A percentile compares a stretch with the other conserved stretches of the same genome.
Evolutionary conservation across 2,797 vertebrate genomes (phyloP).

Genomic region (Prionace glauca): DNA sequence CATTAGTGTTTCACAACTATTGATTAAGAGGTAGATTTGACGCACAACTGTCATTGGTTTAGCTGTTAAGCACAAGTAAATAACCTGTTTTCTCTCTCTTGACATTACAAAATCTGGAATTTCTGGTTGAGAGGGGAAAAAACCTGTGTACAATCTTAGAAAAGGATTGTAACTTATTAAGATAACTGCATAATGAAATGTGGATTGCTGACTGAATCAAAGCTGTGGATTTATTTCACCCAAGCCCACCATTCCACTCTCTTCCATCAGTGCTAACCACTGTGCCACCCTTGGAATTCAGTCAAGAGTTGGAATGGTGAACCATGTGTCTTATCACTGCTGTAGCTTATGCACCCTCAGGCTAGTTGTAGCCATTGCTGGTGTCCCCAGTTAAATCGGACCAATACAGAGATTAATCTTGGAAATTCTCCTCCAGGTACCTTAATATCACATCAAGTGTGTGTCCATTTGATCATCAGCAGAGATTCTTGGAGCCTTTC

Average conservation of each 20-base stretch:
- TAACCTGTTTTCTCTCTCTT: not conserved
- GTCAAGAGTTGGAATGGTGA: not conserved
- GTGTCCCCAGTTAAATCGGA: not conserved
- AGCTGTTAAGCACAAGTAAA: not conserved
- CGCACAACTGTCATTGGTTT: not conserved
- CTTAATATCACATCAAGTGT: not conserved
- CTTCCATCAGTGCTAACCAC: no score
- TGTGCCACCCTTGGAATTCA: not conserved
- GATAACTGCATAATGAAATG: not conserved
- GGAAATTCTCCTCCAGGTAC: not conserved
- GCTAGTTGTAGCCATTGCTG: no score
- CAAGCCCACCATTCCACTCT: no score
- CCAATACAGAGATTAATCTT: not conserved
- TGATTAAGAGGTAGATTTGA: not conserved
- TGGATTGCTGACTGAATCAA: not conserved
- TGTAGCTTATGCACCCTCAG: not conserved
- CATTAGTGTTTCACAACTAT: not conserved
- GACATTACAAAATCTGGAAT: not conserved
- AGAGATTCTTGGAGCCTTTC: no score
- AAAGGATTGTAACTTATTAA: not conserved
- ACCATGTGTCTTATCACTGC: not conserved
- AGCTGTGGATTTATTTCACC: not conserved
- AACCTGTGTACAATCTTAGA: not conserved
- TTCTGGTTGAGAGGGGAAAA: not conserved
- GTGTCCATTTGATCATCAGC: not conserved